Evolutionary conservation across 2,113 vertebrate genomes (phyloP).

Genomic region (Alethe castanea): DNA sequence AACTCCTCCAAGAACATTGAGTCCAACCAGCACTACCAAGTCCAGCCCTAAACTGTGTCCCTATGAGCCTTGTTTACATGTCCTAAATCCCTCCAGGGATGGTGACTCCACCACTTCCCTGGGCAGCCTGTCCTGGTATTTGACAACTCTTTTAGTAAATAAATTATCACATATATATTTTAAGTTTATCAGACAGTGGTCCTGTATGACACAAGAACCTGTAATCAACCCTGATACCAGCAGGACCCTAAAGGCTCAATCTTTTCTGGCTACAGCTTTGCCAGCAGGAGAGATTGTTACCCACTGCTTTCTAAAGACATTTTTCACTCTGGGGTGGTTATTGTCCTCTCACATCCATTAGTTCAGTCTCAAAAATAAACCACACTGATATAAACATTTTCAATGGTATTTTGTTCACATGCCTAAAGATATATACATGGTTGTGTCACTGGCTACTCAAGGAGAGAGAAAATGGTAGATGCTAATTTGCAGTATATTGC

Average conservation of each 20-base stretch:
- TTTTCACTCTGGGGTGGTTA: not conserved
- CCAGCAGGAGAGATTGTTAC: not conserved
- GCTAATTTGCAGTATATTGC: not conserved
- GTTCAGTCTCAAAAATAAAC: not conserved
- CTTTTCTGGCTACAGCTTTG: not conserved
- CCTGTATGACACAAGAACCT: not conserved
- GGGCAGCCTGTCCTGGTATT: not conserved
- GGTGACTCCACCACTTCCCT: not conserved
- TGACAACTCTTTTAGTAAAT: not conserved
- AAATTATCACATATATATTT: not conserved
- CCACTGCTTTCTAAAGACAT: not conserved
- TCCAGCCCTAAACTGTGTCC: not conserved
- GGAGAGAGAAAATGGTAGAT: not conserved
- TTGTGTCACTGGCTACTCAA: not conserved
- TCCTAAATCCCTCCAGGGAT: not conserved
- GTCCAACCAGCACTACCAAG: not conserved
- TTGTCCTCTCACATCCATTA: not conserved
- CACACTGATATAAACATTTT: not conserved
- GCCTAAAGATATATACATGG: not conserved
- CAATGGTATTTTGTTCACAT: not conserved
- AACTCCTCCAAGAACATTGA: not conserved
- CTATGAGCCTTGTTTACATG: accelerated
- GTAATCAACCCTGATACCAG: not conserved
- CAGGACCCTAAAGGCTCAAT: not conserved
- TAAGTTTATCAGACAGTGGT: not conserved